Conservation (phyloP, 2,888 invertebrate genomes). For the Ennomos erosarius region DNA sequence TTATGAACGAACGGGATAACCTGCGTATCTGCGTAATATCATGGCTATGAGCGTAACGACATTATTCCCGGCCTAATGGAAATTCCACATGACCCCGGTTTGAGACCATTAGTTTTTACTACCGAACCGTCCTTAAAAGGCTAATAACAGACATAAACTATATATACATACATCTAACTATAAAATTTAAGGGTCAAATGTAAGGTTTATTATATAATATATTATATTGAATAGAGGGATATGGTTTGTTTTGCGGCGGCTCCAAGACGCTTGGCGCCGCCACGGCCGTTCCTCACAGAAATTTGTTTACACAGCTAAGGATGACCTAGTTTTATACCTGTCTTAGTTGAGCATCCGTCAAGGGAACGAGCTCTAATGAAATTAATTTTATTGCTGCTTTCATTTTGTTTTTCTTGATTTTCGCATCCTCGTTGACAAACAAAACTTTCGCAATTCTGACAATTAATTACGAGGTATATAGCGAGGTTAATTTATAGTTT, state of each 20-base stretch:
- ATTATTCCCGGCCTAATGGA: slow-evolving; percentile 46
- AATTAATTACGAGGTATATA: too few relatives aligned
- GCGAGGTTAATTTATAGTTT: too few relatives aligned
- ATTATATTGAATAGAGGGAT: slow-evolving; percentile 27
- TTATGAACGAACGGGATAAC: slow-evolving; percentile 25
- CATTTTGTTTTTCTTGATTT: slow-evolving; percentile 14
- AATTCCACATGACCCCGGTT: slow-evolving; percentile 40
- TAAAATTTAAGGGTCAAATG: slow-evolving; percentile 18
- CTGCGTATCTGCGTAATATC: slow-evolving; percentile 34
- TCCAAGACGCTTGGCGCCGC: slow-evolving; percentile 58
- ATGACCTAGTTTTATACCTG: slow-evolving; percentile 55
- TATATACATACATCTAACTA: slow-evolving; percentile 2
- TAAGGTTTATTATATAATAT: slow-evolving; percentile 33
- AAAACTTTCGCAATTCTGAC: neutral
- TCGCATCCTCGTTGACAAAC: neutral
- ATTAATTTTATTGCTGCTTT: slow-evolving; percentile 25
- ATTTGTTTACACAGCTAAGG: slow-evolving; percentile 59
- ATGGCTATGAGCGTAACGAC: slow-evolving; percentile 37
- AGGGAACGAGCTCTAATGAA: slow-evolving; percentile 28
- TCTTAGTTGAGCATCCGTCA: slow-evolving; percentile 42
- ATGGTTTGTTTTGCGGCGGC: slow-evolving; percentile 47
- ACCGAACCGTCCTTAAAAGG: slow-evolving; percentile 39
- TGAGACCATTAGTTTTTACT: slow-evolving; percentile 50
- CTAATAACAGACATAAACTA: slow-evolving; percentile 38
- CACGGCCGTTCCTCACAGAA: slow-evolving; percentile 49